Conservation (phyloP, 1,140 invertebrate genomes). For the Drosophila subobscura region DNA sequence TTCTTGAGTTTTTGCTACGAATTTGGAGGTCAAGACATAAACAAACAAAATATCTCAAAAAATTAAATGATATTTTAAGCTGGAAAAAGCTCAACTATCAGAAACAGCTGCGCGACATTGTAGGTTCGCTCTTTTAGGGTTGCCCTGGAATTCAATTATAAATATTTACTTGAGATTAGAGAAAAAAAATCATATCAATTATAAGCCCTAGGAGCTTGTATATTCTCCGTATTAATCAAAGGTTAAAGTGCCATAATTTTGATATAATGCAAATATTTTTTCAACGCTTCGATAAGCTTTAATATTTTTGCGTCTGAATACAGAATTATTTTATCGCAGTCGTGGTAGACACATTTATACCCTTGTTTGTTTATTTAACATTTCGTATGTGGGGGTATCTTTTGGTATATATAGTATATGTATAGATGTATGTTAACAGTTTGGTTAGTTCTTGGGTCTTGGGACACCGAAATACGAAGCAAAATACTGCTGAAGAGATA, state of each 20-base stretch:
- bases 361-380: constrained; percentile 49
- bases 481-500: constrained; percentile 63
- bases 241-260: too few species aligned
- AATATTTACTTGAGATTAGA: too few species aligned
- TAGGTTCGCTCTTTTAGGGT: too few species aligned
- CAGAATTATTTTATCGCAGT: constrained; percentile 27
- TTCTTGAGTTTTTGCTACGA: constrained; percentile 24
- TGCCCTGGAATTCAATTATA: too few species aligned
- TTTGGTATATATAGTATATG: neutral
- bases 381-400: constrained; percentile 2
- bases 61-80: neutral
- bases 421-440: constrained; percentile 19
- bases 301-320: neutral
- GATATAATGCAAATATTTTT: too few species aligned
- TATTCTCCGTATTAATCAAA: too few species aligned
- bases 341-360: constrained; percentile 36
- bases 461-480: constrained; percentile 26
- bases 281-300: too few species aligned
- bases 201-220: too few species aligned
- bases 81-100: neutral
- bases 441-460: constrained; percentile 30
- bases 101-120: too few species aligned
- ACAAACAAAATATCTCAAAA: constrained; percentile 24
- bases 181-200: neutral
- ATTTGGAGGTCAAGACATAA: constrained; percentile 3